Evolutionary conservation across 1,140 invertebrate genomes (phyloP).

Genomic region (Zaprionus lachaisei): DNA sequence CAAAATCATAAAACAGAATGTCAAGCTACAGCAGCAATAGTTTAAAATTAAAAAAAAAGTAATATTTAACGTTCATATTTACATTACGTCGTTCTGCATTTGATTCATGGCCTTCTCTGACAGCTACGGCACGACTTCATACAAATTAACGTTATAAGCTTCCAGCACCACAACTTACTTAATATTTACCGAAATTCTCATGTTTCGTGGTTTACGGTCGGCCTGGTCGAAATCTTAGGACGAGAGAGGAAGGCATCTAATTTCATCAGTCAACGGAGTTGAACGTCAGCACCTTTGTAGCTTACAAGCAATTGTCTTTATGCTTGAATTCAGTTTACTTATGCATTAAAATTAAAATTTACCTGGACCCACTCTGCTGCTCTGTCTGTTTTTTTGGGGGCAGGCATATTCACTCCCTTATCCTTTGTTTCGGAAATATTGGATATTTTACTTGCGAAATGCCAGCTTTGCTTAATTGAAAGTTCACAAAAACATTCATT

Average conservation of each 20-base stretch:
- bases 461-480: conserved; percentile 70
- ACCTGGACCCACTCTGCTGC: conserved; percentile 13
- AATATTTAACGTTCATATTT: neutral
- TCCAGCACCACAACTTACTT: no score
- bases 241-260: neutral
- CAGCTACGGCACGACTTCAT: conserved; percentile 4
- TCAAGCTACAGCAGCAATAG: conserved; percentile 8
- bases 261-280: no score
- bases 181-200: no score
- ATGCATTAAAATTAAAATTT: conserved; percentile 69
- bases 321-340: conserved; percentile 77
- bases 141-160: neutral
- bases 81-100: neutral
- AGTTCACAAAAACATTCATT: conserved; percentile 61
- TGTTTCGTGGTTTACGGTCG: conserved; percentile 16
- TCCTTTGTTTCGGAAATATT: neutral
- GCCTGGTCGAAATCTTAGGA: neutral
- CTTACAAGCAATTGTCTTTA: conserved; percentile 69
- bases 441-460: conserved; percentile 44
- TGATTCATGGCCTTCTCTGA: no score
- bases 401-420: neutral
- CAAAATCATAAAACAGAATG: conserved; percentile 47
- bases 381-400: neutral
- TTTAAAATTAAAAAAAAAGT: conserved; percentile 32
- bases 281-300: conserved; percentile 50